These are phyloP conservation scores for Hyles vespertilio DNA, from an alignment of 1,140 invertebrate species.

Conservation along the genomic window DNA sequence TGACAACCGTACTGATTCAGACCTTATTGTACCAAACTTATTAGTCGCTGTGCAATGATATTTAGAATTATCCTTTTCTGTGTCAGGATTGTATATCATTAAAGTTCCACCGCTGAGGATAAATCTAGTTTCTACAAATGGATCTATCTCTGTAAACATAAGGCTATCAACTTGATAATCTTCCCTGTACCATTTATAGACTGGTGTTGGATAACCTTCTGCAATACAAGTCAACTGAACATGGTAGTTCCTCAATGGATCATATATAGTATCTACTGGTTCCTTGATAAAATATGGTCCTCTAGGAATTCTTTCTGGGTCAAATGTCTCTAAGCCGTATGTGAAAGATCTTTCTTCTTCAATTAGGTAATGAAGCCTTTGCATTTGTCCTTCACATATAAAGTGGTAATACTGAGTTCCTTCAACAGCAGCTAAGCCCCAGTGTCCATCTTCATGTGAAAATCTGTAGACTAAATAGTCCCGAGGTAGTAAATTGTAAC, in stretches of 20 bases:
- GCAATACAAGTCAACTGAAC: slow-evolving; percentile 89
- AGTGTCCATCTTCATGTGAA: slow-evolving; percentile 82
- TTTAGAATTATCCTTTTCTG: slow-evolving; percentile 86
- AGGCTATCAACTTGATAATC: slow-evolving; percentile 88
- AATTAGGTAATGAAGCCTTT: slow-evolving; percentile 81
- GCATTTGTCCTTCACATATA: slow-evolving; percentile 90
- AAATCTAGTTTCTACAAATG: slow-evolving; percentile 83
- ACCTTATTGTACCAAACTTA: slow-evolving; percentile 91
- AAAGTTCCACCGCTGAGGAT: slow-evolving; percentile 94
- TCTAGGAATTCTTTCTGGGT: slow-evolving; percentile 87
- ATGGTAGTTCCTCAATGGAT: slow-evolving; percentile 87
- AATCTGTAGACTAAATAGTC: slow-evolving; percentile 82
- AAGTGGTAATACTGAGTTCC: slow-evolving; percentile 86
- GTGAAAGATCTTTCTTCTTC: slow-evolving; percentile 88
- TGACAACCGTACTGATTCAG: slow-evolving; percentile 89
- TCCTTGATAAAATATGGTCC: slow-evolving; percentile 93
- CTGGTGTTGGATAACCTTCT: slow-evolving; percentile 91
- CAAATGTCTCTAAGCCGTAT: slow-evolving; percentile 86
- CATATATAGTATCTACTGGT: slow-evolving; percentile 88
- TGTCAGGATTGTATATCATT: slow-evolving; percentile 91
- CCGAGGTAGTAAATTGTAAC: slow-evolving; percentile 66
- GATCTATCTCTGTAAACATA: slow-evolving; percentile 84
- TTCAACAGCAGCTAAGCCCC: slow-evolving; percentile 89
- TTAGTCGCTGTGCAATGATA: slow-evolving; percentile 96
- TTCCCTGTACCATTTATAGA: slow-evolving; percentile 95